Conservation (phyloP, 2,797 vertebrate genomes). For the Acanthurus tractus region DNA sequence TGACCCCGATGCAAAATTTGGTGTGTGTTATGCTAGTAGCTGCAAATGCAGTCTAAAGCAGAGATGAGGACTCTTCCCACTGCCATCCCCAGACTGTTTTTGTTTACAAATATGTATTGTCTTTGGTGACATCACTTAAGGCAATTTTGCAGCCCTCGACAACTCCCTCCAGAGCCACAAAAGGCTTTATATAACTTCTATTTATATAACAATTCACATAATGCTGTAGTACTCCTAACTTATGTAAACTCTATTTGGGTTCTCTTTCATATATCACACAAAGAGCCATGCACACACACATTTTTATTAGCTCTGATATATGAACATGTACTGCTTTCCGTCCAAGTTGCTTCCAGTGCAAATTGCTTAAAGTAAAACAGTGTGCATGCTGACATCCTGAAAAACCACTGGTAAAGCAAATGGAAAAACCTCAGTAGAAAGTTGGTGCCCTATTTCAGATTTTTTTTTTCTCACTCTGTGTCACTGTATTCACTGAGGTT, state of each 20-base stretch:
- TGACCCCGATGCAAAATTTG: not conserved
- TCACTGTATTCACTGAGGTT: not conserved
- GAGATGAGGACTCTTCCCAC: not conserved
- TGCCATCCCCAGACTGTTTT: not conserved
- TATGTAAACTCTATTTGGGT: not conserved
- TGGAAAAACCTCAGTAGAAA: not conserved
- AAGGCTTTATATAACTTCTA: not conserved
- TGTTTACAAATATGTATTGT: not conserved
- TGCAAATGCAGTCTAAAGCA: not conserved
- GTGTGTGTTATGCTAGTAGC: not conserved
- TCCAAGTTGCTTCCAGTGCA: constrained; percentile 4
- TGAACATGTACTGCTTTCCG: not conserved
- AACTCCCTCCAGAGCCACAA: not conserved
- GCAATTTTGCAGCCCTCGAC: not conserved
- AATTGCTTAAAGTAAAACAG: not conserved
- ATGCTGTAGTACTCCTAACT: not conserved
- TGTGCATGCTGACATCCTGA: not conserved
- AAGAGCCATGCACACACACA: not conserved
- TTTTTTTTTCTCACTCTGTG: not conserved
- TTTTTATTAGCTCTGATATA: constrained; percentile 6
- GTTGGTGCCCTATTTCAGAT: not conserved
- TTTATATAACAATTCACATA: not conserved
- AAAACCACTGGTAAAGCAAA: not conserved
- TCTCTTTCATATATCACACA: not conserved
- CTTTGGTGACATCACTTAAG: not conserved